phyloP scores from a whole-genome alignment of 1,140 invertebrate species.

The Augochlora pura region DNA sequence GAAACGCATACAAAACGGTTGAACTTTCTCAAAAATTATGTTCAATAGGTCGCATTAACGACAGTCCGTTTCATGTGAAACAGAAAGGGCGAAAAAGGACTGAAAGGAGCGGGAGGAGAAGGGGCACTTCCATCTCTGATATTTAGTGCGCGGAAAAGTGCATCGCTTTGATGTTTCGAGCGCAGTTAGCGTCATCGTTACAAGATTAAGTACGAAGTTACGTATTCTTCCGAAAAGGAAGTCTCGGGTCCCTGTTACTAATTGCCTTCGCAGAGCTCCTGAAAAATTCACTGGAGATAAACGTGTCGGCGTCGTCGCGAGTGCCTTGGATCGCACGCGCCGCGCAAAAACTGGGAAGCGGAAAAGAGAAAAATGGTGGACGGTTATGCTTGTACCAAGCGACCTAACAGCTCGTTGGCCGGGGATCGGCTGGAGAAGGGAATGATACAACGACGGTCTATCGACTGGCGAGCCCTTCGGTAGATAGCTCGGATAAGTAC shows the following conservation, averaged over 20 bases:
- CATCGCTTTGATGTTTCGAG: slow-evolving; percentile 11
- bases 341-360: too few relatives aligned
- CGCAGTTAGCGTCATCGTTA: slow-evolving; percentile 4
- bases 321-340: neutral
- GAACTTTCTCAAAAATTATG: neutral
- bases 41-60: slow-evolving; percentile 16
- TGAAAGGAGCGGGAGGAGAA: neutral
- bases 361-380: too few relatives aligned
- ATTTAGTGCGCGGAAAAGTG: slow-evolving; percentile 24
- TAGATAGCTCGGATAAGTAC: neutral
- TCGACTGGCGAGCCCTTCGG: slow-evolving; percentile 32
- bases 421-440: neutral
- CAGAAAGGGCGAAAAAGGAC: neutral
- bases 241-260: neutral
- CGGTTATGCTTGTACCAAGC: too few relatives aligned
- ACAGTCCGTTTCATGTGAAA: neutral
- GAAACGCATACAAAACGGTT: too few relatives aligned
- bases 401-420: too few relatives aligned
- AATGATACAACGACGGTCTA: slow-evolving; percentile 17
- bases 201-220: slow-evolving; percentile 20
- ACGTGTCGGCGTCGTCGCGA: neutral
- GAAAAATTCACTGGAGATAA: slow-evolving; percentile 8
- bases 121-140: neutral
- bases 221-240: neutral
- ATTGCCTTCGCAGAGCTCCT: neutral